phyloP scores from a whole-genome alignment of 2,113 vertebrate genomes.

The Pituophis catenifer region DNA sequence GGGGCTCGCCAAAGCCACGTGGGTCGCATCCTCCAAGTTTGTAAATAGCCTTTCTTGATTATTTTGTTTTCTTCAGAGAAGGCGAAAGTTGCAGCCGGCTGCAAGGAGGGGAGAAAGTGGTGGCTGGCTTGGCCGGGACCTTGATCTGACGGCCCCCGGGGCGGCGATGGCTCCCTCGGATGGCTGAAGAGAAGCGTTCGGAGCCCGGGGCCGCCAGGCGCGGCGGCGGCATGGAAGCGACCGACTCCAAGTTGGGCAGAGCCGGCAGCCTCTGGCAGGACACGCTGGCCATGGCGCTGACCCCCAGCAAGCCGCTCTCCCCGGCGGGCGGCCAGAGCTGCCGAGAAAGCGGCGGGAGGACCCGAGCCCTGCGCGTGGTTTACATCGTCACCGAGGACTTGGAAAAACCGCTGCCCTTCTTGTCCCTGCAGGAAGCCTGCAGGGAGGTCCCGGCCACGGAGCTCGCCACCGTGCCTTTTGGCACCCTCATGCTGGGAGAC shows the following conservation, averaged over 20 bases:
- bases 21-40: neutral
- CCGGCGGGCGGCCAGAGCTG: constrained; percentile 7
- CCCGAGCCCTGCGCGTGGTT: constrained; percentile 72
- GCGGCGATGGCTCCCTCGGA: neutral
- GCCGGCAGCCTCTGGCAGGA: constrained; percentile 86
- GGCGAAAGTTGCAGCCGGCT: neutral
- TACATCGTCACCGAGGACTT: constrained; percentile 71
- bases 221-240: neutral
- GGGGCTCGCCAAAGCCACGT: constrained; percentile 1
- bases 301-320: constrained; percentile 45
- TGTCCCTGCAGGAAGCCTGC: constrained; percentile 79
- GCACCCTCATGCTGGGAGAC: constrained; percentile 73
- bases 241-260: constrained; percentile 48
- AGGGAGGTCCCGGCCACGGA: constrained; percentile 60
- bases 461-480: constrained; percentile 72
- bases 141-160: too few species aligned
- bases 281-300: constrained; percentile 71
- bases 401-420: constrained; percentile 69
- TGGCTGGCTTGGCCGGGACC: too few species aligned
- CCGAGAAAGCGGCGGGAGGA: constrained; percentile 22
- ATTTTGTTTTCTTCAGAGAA: too few species aligned
- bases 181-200: neutral
- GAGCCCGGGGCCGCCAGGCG: neutral
- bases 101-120: neutral
- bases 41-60: neutral